phyloP scores from a whole-genome alignment of 2,113 vertebrate species.

The Saimiri boliviensis region DNA sequence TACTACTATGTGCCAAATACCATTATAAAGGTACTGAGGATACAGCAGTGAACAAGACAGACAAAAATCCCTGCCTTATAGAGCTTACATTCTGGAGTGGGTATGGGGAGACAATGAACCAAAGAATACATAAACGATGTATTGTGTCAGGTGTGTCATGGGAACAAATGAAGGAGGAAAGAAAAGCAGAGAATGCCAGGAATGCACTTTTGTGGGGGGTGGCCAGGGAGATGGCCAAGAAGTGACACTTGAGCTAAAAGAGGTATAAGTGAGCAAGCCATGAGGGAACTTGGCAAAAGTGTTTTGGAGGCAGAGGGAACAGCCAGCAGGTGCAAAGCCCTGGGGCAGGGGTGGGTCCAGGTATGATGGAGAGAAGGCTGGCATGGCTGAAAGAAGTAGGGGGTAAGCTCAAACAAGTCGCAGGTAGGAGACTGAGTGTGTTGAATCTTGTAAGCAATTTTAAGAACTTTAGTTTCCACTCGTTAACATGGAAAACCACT shows the following conservation, averaged over 20 bases:
- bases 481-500: not conserved
- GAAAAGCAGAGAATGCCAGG: not conserved
- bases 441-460: rapidly evolving
- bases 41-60: not conserved
- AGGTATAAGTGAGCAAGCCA: not conserved
- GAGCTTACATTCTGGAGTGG: not conserved
- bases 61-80: not conserved
- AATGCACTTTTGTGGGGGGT: not conserved
- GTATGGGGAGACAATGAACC: not conserved
- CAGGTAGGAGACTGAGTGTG: rapidly evolving
- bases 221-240: not conserved
- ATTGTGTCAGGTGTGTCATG: not conserved
- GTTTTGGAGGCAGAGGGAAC: not conserved
- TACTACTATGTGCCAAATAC: not conserved
- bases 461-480: not conserved
- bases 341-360: not conserved
- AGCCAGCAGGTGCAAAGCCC: not conserved
- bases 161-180: not conserved
- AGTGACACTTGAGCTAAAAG: not conserved
- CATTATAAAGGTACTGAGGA: not conserved
- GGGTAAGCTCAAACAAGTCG: not conserved
- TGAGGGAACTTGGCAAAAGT: too few species aligned
- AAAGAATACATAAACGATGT: not conserved
- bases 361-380: rapidly evolving
- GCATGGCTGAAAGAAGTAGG: not conserved